A percentile compares a stretch with the other conserved stretches of the same genome.
These are phyloP conservation scores for Papilio helenus DNA, from an alignment of 1,140 invertebrate genomes.

Conservation along the genomic window DNA sequence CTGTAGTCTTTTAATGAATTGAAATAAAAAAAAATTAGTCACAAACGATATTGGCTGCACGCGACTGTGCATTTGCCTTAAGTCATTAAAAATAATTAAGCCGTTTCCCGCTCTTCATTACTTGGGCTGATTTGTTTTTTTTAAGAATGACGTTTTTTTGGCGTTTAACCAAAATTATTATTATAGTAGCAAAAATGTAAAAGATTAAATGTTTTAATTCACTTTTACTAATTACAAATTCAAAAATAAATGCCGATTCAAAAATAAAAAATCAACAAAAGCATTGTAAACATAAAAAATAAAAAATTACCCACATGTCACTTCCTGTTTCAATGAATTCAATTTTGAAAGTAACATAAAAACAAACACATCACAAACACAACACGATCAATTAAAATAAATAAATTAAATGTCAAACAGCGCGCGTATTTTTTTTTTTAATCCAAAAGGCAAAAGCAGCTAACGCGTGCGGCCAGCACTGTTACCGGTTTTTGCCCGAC, in stretches of 20 bases:
- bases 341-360: conserved; percentile 17
- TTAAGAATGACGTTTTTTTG: neutral
- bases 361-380: conserved; percentile 20
- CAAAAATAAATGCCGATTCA: too few species aligned
- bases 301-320: conserved; percentile 21
- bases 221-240: neutral
- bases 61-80: conserved; percentile 3
- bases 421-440: conserved; percentile 15
- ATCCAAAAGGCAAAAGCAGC: neutral
- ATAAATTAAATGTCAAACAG: neutral
- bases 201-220: neutral
- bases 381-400: conserved; percentile 2
- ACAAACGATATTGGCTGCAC: conserved; percentile 2
- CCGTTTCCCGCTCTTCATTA: conserved; percentile 20
- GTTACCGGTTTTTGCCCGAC: conserved; percentile 33
- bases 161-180: neutral
- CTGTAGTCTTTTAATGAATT: neutral
- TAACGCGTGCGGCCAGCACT: neutral
- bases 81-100: conserved; percentile 34
- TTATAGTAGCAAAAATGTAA: neutral
- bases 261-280: neutral
- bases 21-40: neutral
- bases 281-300: neutral
- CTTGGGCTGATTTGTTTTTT: neutral
- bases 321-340: neutral